Conservation (phyloP, 2,113 vertebrate genomes). For the Tetrao urogallus region DNA sequence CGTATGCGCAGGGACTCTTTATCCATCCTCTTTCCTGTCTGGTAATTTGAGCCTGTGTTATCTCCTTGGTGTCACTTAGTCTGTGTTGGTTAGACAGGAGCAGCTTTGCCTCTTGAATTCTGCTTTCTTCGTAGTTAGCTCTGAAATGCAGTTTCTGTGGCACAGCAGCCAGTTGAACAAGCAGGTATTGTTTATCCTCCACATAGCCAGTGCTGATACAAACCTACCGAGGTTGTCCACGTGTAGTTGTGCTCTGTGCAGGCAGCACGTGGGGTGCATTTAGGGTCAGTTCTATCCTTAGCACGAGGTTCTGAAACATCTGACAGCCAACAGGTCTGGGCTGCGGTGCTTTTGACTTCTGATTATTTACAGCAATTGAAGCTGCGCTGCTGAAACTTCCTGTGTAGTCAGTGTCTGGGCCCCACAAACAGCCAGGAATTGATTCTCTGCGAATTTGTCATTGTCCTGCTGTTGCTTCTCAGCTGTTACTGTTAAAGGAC, state of each 20-base stretch:
- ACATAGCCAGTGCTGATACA: not conserved
- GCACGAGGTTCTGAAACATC: not conserved
- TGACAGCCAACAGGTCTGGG: not conserved
- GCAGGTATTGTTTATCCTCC: not conserved
- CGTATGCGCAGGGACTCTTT: rapidly evolving
- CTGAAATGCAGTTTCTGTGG: not conserved
- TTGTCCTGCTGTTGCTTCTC: not conserved
- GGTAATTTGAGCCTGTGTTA: not conserved
- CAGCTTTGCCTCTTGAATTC: not conserved
- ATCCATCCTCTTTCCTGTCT: not conserved
- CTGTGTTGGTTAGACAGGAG: not conserved
- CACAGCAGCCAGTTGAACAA: not conserved
- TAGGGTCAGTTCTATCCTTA: not conserved
- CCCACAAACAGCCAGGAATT: not conserved
- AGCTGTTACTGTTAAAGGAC: not conserved
- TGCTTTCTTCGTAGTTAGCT: not conserved
- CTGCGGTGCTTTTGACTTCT: not conserved
- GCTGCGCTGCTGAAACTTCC: not conserved
- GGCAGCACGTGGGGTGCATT: not conserved
- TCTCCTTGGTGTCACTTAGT: not conserved
- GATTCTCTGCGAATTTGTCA: not conserved
- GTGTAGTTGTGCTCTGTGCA: not conserved
- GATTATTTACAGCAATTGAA: not conserved
- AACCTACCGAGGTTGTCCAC: not conserved
- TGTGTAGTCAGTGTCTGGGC: not conserved